phyloP scores from a whole-genome alignment of 2,797 vertebrate species.

The Tangara arthus region DNA sequence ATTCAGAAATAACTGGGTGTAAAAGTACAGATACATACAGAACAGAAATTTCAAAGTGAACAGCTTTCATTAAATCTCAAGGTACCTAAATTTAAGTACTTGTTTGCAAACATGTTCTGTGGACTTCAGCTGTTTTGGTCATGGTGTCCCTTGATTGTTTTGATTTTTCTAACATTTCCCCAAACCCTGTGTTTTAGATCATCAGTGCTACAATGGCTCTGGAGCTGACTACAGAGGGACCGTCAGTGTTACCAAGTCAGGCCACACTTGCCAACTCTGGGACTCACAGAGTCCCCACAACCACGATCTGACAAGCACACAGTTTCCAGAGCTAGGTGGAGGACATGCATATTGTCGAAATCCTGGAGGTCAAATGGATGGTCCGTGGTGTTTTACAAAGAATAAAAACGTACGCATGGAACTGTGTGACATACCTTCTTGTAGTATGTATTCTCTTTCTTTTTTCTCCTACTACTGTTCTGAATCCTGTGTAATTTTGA shows the following conservation, averaged over 20 bases:
- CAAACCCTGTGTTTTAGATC: conserved; percentile 78
- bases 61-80: neutral
- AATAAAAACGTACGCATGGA: conserved; percentile 89
- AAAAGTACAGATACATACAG: neutral
- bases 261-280: conserved; percentile 91
- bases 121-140: neutral
- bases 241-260: conserved; percentile 85
- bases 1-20: neutral
- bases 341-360: conserved; percentile 95
- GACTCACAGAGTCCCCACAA: conserved; percentile 87
- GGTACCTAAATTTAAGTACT: neutral
- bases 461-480: conserved; percentile 22
- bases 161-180: neutral
- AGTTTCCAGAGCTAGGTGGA: conserved; percentile 88
- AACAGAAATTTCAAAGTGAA: neutral
- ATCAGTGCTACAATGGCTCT: conserved; percentile 92
- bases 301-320: conserved; percentile 81
- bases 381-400: conserved; percentile 97
- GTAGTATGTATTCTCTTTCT: conserved; percentile 87
- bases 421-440: conserved; percentile 90
- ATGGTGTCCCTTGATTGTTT: neutral
- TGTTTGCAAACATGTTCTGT: rapidly evolving
- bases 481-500: neutral
- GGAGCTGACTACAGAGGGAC: conserved; percentile 91
- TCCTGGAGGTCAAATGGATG: conserved; percentile 92